Evolutionary conservation across 2,888 invertebrate species (phyloP), one percentile per base, ranked within the genome.

Genomic region (Mimumesa dahlbomi): DNA sequence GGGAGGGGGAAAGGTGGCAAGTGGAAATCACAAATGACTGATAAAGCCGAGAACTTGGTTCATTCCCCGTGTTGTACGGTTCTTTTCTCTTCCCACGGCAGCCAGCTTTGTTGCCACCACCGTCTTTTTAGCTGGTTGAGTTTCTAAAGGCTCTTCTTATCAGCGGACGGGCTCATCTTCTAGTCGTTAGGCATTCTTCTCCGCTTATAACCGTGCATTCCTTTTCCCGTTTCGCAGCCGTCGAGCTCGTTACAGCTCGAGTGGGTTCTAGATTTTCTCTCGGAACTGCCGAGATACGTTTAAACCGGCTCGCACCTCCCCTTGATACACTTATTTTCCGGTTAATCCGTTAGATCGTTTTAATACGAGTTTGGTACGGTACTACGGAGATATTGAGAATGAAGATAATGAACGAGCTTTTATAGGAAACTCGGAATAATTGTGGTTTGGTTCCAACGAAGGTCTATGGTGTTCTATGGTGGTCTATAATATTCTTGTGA

Each of bases 181-280:
- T 75, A 77, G 83, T 83, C 83, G 79, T 86, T 84, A 79, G 72
- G 73, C 70, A 81, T 82, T 83, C 82, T 77, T 76, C 67, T 49
- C 69, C 19, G 42, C 18, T 48, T 40, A 16, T 52, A 25, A 22
- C 25, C 38, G 36, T 34, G n/a, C 25, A 4, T 40, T 43, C 42
- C 66, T 36, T 29, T 43, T 16, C 13, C 9, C 22, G 13, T 38
- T 40, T 11, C 38, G 11, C 14, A 13, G 19, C 40, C 38, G 3
- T 53, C 43, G 4, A 13, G 13, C 36, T 49, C 29, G 54, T 68
- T 61, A 42, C 19, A 21, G 5, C 19, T 25, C 31, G 16, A 56
- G 45, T 18, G 38, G 40, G 50, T 57, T 34, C 50, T 3, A 31
- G 40, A 46, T 58, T 34, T 43, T 13, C 14, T 29, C n/a, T n/a